Percentiles rank a stretch among this genome's conserved stretches.
phyloP scores from a whole-genome alignment of 2,888 invertebrate genomes.

The Andrena marginata region DNA sequence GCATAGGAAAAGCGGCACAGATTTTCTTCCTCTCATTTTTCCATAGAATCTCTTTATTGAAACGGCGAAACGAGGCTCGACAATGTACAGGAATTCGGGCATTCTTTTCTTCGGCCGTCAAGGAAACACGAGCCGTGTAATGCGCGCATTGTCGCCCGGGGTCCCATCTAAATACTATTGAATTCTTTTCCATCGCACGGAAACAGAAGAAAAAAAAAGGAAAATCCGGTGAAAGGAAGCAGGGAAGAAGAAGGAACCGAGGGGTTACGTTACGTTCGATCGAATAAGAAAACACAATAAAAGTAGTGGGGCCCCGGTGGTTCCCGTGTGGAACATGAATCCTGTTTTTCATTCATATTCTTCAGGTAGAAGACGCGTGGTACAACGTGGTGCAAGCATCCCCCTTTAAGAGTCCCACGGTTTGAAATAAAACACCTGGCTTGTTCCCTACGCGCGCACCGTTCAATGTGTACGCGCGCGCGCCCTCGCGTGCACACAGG shows the following conservation, averaged over 20 bases:
- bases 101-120: background rate
- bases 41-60: background rate
- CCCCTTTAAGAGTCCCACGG: conserved; percentile 80
- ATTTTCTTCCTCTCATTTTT: background rate
- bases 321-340: conserved; percentile 78
- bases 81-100: background rate
- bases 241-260: conserved; percentile 37
- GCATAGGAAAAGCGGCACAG: too few species aligned
- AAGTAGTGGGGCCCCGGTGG: conserved; percentile 70
- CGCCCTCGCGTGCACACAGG: conserved; percentile 22
- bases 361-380: conserved; percentile 66
- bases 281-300: conserved; percentile 80
- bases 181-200: conserved; percentile 55
- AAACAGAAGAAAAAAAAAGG: conserved; percentile 51
- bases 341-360: conserved; percentile 83
- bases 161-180: conserved; percentile 39
- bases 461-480: conserved; percentile 18
- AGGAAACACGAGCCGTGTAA: conserved; percentile 7
- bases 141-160: background rate
- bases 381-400: conserved; percentile 73
- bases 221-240: conserved; percentile 54
- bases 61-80: background rate
- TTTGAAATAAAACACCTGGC: conserved; percentile 82
- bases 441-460: conserved; percentile 56
- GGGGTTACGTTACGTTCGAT: conserved; percentile 76